phyloP scores from a whole-genome alignment of 2,888 invertebrate genomes.

The Adelphocoris suturalis region DNA sequence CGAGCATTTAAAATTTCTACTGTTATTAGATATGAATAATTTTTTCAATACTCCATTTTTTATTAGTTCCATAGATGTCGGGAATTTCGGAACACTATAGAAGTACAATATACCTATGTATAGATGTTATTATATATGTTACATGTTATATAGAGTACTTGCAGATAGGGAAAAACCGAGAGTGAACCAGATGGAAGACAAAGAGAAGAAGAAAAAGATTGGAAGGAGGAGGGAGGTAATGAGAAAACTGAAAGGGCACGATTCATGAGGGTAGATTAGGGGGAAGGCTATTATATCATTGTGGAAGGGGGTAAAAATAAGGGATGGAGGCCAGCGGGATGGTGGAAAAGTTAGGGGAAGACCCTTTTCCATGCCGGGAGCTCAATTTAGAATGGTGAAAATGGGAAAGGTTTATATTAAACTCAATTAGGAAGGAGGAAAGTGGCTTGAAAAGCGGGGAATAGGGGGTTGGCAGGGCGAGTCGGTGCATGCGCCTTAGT shows the following conservation, averaged over 20 bases:
- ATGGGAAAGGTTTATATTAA: slow-evolving; percentile 69
- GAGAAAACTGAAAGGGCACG: slow-evolving; percentile 62
- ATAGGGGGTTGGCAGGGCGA: slow-evolving; percentile 4
- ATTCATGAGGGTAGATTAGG: slow-evolving; percentile 64
- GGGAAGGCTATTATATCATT: slow-evolving; percentile 62
- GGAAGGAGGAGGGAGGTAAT: slow-evolving; percentile 33
- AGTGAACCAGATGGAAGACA: slow-evolving; percentile 11
- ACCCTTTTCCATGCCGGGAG: neutral
- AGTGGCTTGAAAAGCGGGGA: slow-evolving; percentile 67
- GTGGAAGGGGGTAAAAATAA: slow-evolving; percentile 33
- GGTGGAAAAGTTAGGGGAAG: slow-evolving; percentile 49
- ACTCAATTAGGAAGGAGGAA: slow-evolving; percentile 68
- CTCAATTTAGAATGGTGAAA: slow-evolving; percentile 67
- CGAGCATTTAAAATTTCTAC: too few species aligned
- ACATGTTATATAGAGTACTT: too few species aligned
- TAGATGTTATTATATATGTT: too few species aligned
- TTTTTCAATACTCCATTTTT: too few species aligned
- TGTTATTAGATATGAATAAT: too few species aligned
- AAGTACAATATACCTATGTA: too few species aligned
- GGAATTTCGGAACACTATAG: too few species aligned
- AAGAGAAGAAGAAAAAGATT: neutral
- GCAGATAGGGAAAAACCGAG: neutral
- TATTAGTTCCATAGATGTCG: too few species aligned
- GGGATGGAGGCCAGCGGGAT: neutral
- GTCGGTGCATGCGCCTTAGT: slow-evolving; percentile 52